phyloP scores from a whole-genome alignment of 2,888 invertebrate species.

The Cremastinae sp. region DNA sequence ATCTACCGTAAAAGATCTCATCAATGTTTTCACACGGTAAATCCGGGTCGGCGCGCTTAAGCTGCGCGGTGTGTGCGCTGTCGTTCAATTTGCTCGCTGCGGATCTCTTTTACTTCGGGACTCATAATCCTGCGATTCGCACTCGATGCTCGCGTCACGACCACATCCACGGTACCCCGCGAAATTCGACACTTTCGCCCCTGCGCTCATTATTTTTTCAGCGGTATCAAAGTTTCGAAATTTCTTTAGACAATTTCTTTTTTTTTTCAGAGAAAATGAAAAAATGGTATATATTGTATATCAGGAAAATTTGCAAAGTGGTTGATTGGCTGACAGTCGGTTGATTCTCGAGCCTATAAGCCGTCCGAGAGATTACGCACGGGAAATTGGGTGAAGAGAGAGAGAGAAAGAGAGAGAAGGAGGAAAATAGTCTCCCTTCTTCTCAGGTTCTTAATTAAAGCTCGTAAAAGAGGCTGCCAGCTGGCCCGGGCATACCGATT shows the following conservation, averaged over 20 bases:
- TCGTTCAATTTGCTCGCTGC: constrained; percentile 58
- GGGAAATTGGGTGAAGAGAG: constrained; percentile 29
- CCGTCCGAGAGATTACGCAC: constrained; percentile 53
- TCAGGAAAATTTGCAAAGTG: constrained; percentile 56
- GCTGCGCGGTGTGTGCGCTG: constrained; percentile 37
- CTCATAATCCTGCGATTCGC: constrained; percentile 10
- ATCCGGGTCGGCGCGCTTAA: constrained; percentile 57
- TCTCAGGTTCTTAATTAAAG: constrained; percentile 71
- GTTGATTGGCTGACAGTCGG: constrained; percentile 63
- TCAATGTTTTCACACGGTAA: constrained; percentile 62
- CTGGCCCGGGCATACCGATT: constrained; percentile 48
- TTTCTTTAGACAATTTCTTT: too few species aligned
- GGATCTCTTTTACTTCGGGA: constrained; percentile 35
- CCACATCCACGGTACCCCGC: not conserved
- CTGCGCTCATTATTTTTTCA: too few species aligned
- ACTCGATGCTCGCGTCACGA: constrained; percentile 24
- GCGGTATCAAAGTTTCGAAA: too few species aligned
- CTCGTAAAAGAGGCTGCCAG: constrained; percentile 56
- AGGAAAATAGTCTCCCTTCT: constrained; percentile 14
- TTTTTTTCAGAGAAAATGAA: too few species aligned
- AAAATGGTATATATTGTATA: too few species aligned
- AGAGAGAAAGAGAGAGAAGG: not conserved
- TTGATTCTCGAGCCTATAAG: constrained; percentile 58
- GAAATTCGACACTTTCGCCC: too few species aligned
- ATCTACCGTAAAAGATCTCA: constrained; percentile 58